Base-by-base conservation (phyloP, 2,113 vertebrate genomes). In the Elachura formosa region DNA sequence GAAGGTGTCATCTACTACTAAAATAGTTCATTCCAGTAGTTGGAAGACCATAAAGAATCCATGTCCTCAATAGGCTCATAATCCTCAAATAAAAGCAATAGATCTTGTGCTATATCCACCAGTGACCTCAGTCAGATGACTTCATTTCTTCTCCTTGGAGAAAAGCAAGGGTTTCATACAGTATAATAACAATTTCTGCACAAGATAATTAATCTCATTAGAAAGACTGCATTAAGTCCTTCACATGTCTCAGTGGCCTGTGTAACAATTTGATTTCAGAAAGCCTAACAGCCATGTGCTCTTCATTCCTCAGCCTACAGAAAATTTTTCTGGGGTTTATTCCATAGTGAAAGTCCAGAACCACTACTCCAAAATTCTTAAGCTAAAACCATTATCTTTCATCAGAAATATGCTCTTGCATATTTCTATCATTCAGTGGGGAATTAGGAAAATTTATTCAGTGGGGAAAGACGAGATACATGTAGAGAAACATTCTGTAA, bases 31-130 rank as follows among this genome's bases (percentile, higher is more conserved):
- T 96, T 97, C 84, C 29, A 93, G 90, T 69, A 94, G 84, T 8
- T 97, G 90, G 97, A 97, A 97, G 85, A 94, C 83, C 72, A 96
- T 94, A 95, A 97, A 97, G 59, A 96, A 94, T 18, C n/a, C 56
- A 79, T 59, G 91, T 96, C 67, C 97, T 96, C 96, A 73, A 96
- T 36, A 96, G 93, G 62, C 87, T 79, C 84, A 77, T 87, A 95
- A 94, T 66, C 69, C 64, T 84, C 90, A 97, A 97, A 96, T 97
- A 98, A 97, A 20, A 29, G 89, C 94, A 97, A 98, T 62, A 97
- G 78, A 97, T 97, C 93, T 96, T 96, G 74, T 61, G 69, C 80
- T 97, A 95, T 97, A 97, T 95, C 97, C 95, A 97, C 93, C 89
- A 97, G 93, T 91, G 93, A 97, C 90, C 91, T 97, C 88, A 94